Conservation (phyloP, 2,888 invertebrate species). For the Sturmia bella region DNA sequence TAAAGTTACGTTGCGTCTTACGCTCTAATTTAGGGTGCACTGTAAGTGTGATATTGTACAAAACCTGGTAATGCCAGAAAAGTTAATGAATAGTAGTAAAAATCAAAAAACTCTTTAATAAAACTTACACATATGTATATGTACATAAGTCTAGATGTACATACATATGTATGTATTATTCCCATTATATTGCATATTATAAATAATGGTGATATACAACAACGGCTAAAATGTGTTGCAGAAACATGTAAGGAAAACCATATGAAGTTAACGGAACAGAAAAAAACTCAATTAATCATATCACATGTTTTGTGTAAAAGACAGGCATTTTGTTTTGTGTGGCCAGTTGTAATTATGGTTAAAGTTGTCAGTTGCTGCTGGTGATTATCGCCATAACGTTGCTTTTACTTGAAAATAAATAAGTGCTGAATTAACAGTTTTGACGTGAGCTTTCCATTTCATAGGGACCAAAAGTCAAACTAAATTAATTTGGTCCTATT, state of each 20-base stretch:
- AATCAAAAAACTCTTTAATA: too few relatives aligned
- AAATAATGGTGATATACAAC: conserved; percentile 18
- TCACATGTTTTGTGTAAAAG: conserved; percentile 13
- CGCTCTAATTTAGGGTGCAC: too few relatives aligned
- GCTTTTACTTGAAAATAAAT: conserved; percentile 15
- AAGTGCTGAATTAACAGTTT: not conserved
- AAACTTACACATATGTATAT: not conserved
- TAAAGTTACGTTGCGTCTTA: too few relatives aligned
- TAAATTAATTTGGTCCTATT: too few relatives aligned
- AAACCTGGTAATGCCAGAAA: not conserved
- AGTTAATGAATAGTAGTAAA: too few relatives aligned
- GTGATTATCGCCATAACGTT: conserved; percentile 2
- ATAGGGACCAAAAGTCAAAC: too few relatives aligned
- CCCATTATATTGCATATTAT: conserved; percentile 9
- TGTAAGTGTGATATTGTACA: not conserved
- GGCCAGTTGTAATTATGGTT: conserved; percentile 8
- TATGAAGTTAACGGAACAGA: too few relatives aligned
- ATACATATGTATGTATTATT: not conserved
- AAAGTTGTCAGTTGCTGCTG: conserved; percentile 7
- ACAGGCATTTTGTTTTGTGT: conserved; percentile 15
- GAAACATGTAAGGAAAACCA: conserved; percentile 1
- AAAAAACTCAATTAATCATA: too few relatives aligned
- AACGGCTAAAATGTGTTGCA: conserved; percentile 28
- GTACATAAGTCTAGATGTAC: not conserved
- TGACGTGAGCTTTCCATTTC: too few relatives aligned